These are phyloP conservation scores for Cydia splendana DNA, from an alignment of 1,140 invertebrate species.

Conservation along the genomic window DNA sequence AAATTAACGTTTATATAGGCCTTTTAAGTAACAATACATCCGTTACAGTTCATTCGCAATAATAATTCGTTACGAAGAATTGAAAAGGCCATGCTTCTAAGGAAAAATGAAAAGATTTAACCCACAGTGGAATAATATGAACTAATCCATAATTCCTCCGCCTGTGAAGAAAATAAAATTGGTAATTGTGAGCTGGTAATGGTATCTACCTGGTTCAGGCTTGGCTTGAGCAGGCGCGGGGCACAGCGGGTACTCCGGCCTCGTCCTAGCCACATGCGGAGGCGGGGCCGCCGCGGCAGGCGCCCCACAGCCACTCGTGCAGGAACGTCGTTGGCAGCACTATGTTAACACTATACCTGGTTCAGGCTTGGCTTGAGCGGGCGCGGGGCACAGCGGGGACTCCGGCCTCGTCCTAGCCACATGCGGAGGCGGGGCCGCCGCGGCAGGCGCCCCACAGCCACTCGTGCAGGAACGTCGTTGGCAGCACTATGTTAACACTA, in stretches of 20 bases:
- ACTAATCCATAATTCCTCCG: no score
- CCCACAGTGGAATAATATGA: slow-evolving; percentile 28
- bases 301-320: slow-evolving; percentile 90
- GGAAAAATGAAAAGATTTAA: not conserved
- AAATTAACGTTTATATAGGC: slow-evolving; percentile 52
- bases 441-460: slow-evolving; percentile 85
- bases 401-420: slow-evolving; percentile 77
- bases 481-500: slow-evolving; percentile 80
- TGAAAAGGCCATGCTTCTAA: not conserved
- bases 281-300: slow-evolving; percentile 73
- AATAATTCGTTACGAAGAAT: slow-evolving; percentile 4
- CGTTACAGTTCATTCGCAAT: not conserved
- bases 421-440: slow-evolving; percentile 72
- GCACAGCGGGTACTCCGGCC: slow-evolving; percentile 74
- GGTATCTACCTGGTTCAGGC: slow-evolving; percentile 51
- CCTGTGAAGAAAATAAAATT: no score
- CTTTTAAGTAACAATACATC: not conserved
- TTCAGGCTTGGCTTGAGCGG: slow-evolving; percentile 63
- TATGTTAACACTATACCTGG: slow-evolving; percentile 63
- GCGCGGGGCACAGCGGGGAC: slow-evolving; percentile 73
- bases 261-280: slow-evolving; percentile 74
- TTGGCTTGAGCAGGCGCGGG: slow-evolving; percentile 68
- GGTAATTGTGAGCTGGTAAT: no score
- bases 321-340: slow-evolving; percentile 83
- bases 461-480: slow-evolving; percentile 88